Evolutionary conservation across 2,113 vertebrate species (phyloP), one percentile per base, ranked within the genome.

Genomic region (Bubalus kerabau): DNA sequence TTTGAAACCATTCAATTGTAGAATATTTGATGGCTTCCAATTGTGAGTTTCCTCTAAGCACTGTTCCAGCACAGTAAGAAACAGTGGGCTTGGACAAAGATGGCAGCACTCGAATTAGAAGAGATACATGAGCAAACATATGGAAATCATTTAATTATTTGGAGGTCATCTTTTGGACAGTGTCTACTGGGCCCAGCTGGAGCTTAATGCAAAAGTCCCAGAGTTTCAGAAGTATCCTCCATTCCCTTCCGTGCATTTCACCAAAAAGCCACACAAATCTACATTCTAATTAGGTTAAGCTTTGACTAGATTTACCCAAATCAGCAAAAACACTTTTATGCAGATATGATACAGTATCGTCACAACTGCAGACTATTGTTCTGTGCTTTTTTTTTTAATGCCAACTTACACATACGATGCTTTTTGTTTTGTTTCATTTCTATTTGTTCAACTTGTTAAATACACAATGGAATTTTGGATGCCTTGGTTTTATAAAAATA

Each of bases 101-200:
- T 60, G 59, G 52, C 28, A 56, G 97, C 82, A 19, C 59, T 36
- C 46, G 2, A 11, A 93, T 98, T 93, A 97, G 80, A 97, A 88
- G 7, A 87, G 94, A 10, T 54, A 94, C 88, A 57, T 76, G 92
- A 87, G 83, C 1, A 97, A 84, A 86, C 78, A 93, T 64, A 97
- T 71, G 85, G 83, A 98, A 98, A 98, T 43, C 3, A 46, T 52
- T 98, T 89, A 52, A 97, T 96, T 98, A 94, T 93, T 94, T 97
- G 94, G 74, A 98, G 88, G 46, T 97, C 57, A 93, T 97, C 95
- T 98, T 98, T 94, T 98, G 91, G 83, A 94, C 62, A 84, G 23
- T 91, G 92, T 97, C 96, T 95, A 71, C 89, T 97, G 15, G 28
- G 48, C 24, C n/a, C 83, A 98, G 89, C 32, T 94, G 90, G 64